Base-by-base conservation (phyloP, 2,888 invertebrate species). In the Mermis nigrescens region DNA sequence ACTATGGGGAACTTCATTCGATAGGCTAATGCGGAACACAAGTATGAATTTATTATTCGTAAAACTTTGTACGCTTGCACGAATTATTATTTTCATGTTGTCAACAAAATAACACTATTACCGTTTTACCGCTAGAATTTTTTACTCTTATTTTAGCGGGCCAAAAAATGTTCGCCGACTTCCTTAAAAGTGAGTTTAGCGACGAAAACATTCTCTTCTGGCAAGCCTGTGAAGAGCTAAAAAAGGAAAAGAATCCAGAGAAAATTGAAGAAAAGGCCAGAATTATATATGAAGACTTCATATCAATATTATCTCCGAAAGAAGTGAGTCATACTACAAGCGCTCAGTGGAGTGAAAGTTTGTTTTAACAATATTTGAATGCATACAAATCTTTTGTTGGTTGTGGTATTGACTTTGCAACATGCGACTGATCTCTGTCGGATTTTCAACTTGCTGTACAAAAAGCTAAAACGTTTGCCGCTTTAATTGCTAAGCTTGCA, bases 191-290 rank as follows among this genome's bases (percentile, higher is more conserved):
- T 75, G 94, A 95, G 79, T 95, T 91, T 80, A 92, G 91, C 69
- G 94, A 94, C 79, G 94, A 95, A 79, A 95, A 95, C 77, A 94
- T 95, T 73, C 81, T 94, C 72, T 95, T 95, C 79, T 95, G 92
- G 91, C 80, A 88, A 73, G 94, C 94, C 64, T 94, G 92, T 77
- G 94, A 94, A 78, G 91, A 94, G 76, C 82, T 94, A 67, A 94
- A 95, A 77, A 82, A 83, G 67, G 94, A 95, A 79, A 82, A 81
- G 68, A 88, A 86, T 77, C 84, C 89, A 58, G 89, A 89, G 74
- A 83, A 83, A 65, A 84, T 95, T 67, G 94, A 94, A 77, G 92
- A 92, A 78, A 92, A 90, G 78, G 94, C 95, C 65, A 82, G 92
- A 71, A 83, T 86, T 76, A 98, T 98, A 74, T 98, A 98, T 78